Base-by-base conservation (phyloP, 2,797 vertebrate genomes). In the Parambassis ranga region DNA sequence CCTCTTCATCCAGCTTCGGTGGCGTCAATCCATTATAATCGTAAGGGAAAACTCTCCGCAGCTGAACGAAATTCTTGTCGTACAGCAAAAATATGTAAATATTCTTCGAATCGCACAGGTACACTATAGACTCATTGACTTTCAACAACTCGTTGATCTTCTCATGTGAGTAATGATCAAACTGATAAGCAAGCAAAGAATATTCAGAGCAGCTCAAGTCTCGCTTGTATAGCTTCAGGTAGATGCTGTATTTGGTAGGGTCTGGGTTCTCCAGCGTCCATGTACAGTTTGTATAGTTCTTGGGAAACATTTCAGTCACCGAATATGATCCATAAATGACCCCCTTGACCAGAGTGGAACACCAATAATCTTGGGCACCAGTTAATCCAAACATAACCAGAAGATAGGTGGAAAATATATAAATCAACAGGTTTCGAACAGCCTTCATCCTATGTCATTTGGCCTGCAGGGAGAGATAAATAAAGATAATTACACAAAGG, bases 361-460 rank as follows among this genome's bases (percentile, higher is more conserved):
- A 99, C 96, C 96, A 98, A 92, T 96, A 98, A 95, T 98, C 98
- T 98, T 99, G 96, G 95, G 96, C 96, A 93, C 94, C 94, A 94
- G 96, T 97, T 95, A 96, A 98, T 98, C 98, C 97, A 95, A 99
- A 96, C 97, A 98, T 98, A 97, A 98, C 94, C 96, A 99, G 96
- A 90, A 99, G 96, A 97, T 98, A 98, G 96, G 97, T 99, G 96
- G 96, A 98, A 98, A 98, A 99, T 97, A 98, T 98, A 95, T 98
- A 99, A 99, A 98, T 98, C 98, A 98, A 95, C 95, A 98, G 94
- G 94, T 98, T 98, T 95, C 96, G 96, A 97, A 98, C 94, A 98
- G 98, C 97, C 98, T 98, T 98, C 98, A 99, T 99, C 98, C 98
- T 99, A 99, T 98, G 98, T 96, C 98, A 99, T 99, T 98, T 96